phyloP scores from a whole-genome alignment of 2,888 invertebrate genomes.

The Muscina levida region DNA sequence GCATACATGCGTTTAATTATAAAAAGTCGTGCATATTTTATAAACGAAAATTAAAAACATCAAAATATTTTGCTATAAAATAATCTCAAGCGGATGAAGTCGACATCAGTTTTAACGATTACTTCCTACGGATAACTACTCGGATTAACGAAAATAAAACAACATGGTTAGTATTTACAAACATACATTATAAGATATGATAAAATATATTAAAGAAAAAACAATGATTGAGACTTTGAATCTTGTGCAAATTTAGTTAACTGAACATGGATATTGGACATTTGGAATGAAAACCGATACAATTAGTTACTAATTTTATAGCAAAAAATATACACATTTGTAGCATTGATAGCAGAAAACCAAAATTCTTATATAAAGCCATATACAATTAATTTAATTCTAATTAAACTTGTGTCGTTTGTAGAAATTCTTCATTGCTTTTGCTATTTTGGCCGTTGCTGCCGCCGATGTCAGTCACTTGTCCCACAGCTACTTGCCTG shows the following conservation, averaged over 20 bases:
- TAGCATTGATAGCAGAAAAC: not conserved
- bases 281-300: no score
- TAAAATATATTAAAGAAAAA: conserved; percentile 21
- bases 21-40: conserved; percentile 4
- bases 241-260: conserved; percentile 34
- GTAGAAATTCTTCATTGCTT: conserved; percentile 76
- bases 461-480: conserved; percentile 78
- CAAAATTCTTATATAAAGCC: conserved; percentile 38
- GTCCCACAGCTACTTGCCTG: conserved; percentile 73
- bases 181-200: not conserved
- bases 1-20: conserved; percentile 27
- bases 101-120: conserved; percentile 78
- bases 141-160: conserved; percentile 35
- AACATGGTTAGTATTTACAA: conserved; percentile 74
- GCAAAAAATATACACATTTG: not conserved
- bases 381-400: not conserved
- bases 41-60: conserved; percentile 58
- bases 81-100: conserved; percentile 72
- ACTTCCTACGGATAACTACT: conserved; percentile 74
- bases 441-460: conserved; percentile 74
- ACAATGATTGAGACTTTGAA: conserved; percentile 17
- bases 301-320: not conserved
- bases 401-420: conserved; percentile 62
- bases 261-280: no score
- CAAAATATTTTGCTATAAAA: conserved; percentile 75